A percentile compares a stretch with the other conserved stretches of the same genome.
These are phyloP conservation scores for Eupelmus urozonus DNA, from an alignment of 2,888 invertebrate species.

Conservation along the genomic window DNA sequence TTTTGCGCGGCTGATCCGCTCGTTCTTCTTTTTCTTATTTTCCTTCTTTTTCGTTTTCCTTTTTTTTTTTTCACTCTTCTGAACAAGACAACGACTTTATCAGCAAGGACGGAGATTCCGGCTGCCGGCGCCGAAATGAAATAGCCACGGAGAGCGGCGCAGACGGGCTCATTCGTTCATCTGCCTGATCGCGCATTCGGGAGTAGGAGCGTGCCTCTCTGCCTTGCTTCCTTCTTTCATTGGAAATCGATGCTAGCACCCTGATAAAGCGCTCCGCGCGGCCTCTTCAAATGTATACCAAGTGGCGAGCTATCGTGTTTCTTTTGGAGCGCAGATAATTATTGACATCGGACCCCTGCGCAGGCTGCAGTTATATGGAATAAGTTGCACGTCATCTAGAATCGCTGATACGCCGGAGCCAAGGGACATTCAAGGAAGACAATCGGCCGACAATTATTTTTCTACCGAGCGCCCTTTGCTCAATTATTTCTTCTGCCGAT, in stretches of 20 bases:
- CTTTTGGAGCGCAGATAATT: neutral
- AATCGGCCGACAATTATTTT: no score
- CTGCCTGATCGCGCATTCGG: neutral
- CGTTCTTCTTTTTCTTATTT: neutral
- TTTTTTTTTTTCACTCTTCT: constrained; percentile 4
- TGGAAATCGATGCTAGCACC: constrained; percentile 39
- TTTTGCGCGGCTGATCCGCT: neutral
- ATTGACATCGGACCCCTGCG: constrained; percentile 9
- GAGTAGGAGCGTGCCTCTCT: neutral
- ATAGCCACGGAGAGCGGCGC: neutral
- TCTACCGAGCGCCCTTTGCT: no score
- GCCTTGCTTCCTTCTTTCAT: constrained; percentile 3
- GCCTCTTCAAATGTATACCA: constrained; percentile 18
- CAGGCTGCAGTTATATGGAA: constrained; percentile 2
- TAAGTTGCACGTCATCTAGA: neutral
- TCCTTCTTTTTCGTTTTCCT: neutral
- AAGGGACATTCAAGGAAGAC: no score
- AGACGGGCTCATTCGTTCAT: constrained; percentile 22
- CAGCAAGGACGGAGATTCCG: neutral
- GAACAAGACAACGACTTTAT: constrained; percentile 24
- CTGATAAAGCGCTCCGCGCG: constrained; percentile 29
- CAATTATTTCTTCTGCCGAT: no score
- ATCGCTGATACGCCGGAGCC: neutral
- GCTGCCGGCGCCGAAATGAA: constrained; percentile 1
- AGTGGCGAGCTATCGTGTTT: neutral